These are phyloP conservation scores for Nematolebias whitei DNA, from an alignment of 2,113 vertebrate genomes.

Conservation along the genomic window DNA sequence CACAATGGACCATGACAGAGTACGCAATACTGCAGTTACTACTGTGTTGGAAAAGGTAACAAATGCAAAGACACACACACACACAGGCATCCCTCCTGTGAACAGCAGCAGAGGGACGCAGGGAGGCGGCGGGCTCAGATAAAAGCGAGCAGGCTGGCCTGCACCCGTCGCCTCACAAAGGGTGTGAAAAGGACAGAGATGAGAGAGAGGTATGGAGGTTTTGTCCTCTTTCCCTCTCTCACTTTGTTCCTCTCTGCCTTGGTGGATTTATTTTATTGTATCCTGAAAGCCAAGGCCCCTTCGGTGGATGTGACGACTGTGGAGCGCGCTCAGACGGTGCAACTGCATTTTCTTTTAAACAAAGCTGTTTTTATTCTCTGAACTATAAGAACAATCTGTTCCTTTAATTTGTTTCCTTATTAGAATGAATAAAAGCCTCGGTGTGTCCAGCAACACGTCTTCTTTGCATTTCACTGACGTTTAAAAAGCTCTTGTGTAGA, in stretches of 20 bases:
- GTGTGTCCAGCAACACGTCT: too few species aligned
- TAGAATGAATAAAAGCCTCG: too few species aligned
- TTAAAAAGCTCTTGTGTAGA: too few species aligned
- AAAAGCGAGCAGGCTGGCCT: constrained; percentile 48
- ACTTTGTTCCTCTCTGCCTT: constrained; percentile 42
- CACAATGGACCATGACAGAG: too few species aligned
- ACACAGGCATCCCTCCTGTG: constrained; percentile 33
- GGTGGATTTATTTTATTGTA: constrained; percentile 48
- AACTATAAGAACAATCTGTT: too few species aligned
- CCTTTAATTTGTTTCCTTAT: too few species aligned
- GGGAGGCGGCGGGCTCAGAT: constrained; percentile 46
- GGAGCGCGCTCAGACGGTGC: constrained; percentile 33
- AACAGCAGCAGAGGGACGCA: constrained; percentile 35
- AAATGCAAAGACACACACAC: background rate
- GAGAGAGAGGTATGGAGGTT: constrained; percentile 56
- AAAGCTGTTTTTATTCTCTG: too few species aligned
- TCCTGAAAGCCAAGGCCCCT: constrained; percentile 45
- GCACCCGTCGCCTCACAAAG: constrained; percentile 48
- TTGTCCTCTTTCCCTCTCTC: constrained; percentile 46
- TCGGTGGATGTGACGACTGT: constrained; percentile 41
- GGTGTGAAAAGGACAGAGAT: constrained; percentile 61
- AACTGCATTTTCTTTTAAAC: background rate
- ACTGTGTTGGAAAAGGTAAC: too few species aligned
- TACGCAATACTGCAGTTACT: too few species aligned
- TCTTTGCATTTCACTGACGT: too few species aligned